phyloP scores from a whole-genome alignment of 2,113 vertebrate genomes.

The Mola mola region DNA sequence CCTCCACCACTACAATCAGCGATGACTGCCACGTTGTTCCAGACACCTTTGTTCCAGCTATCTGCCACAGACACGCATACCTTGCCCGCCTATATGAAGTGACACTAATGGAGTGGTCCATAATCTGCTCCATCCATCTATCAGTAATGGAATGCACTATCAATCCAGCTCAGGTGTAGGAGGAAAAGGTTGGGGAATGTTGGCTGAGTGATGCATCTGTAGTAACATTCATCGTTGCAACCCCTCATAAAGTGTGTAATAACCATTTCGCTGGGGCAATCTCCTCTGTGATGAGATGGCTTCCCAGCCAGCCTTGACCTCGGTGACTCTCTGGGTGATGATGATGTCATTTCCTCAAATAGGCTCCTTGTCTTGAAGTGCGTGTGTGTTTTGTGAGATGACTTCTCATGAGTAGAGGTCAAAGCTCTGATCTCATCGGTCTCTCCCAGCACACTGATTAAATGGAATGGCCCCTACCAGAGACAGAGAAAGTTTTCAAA shows the following conservation, averaged over 20 bases:
- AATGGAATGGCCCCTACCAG: constrained; percentile 61
- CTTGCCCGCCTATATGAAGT: constrained; percentile 64
- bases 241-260: constrained; percentile 69
- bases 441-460: constrained; percentile 68
- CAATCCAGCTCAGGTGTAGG: constrained; percentile 47
- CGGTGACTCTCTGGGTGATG: constrained; percentile 54
- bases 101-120: constrained; percentile 74
- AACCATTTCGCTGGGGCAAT: constrained; percentile 60
- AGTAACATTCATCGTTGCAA: constrained; percentile 49
- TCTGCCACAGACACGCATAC: constrained; percentile 18
- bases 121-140: constrained; percentile 76
- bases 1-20: constrained; percentile 32
- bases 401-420: constrained; percentile 72
- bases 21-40: constrained; percentile 37
- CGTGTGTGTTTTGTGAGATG: constrained; percentile 37
- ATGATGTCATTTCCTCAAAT: constrained; percentile 78
- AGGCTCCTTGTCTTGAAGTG: constrained; percentile 54
- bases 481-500: constrained; percentile 24
- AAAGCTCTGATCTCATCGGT: constrained; percentile 73
- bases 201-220: constrained; percentile 23
- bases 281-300: constrained; percentile 52
- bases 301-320: constrained; percentile 71
- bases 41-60: constrained; percentile 25
- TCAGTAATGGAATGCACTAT: constrained; percentile 70
- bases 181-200: too few species aligned